Conservation (phyloP, 2,113 vertebrate species). For the Elephas maximus region DNA sequence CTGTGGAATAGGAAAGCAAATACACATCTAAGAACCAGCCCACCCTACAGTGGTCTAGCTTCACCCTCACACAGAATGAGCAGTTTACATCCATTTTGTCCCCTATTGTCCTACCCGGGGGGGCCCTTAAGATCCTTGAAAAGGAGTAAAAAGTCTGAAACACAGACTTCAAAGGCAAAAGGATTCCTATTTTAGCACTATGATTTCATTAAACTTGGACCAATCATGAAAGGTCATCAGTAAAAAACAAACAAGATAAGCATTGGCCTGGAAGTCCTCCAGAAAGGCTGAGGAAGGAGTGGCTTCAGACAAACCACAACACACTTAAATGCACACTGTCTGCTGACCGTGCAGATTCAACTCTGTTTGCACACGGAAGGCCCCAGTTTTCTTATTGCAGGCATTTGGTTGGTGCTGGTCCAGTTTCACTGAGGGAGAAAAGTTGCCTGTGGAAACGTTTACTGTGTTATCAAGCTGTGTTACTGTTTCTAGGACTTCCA, state of each 20-base stretch:
- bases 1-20: background rate
- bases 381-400: conserved; percentile 74
- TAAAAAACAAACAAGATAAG: conserved; percentile 82
- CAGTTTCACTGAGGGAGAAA: conserved; percentile 75
- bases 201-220: conserved; percentile 70
- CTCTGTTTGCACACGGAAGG: conserved; percentile 71
- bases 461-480: conserved; percentile 57
- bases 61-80: fast-evolving
- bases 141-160: conserved; percentile 38
- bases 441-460: conserved; percentile 9
- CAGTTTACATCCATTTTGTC: background rate
- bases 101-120: background rate
- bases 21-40: background rate
- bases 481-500: background rate
- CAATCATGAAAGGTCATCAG: conserved; percentile 77
- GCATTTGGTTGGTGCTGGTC: conserved; percentile 77
- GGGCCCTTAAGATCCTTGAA: background rate
- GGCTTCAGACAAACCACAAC: conserved; percentile 65
- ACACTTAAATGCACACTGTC: conserved; percentile 58
- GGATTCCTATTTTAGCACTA: conserved; percentile 68
- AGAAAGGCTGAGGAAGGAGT: conserved; percentile 73
- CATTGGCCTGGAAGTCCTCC: conserved; percentile 76
- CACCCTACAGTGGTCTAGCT: fast-evolving
- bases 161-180: conserved; percentile 64
- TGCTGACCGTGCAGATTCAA: background rate